Evolutionary conservation across 2,888 invertebrate species (phyloP), one percentile per base, ranked within the genome.

Genomic region (Schizaphis graminum): DNA sequence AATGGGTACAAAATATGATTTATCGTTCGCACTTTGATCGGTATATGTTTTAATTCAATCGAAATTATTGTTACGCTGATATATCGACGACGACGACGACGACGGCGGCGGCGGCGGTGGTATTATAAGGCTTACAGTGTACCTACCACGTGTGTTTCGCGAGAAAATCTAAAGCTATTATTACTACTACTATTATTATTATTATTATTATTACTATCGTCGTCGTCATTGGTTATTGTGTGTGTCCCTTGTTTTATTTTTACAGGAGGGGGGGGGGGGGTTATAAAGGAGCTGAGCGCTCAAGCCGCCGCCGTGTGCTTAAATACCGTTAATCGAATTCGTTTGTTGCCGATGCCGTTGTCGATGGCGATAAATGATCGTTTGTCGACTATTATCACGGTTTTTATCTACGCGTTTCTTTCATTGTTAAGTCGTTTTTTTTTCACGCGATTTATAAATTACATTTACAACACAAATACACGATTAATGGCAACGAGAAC

Each of bases 1-100:
- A 94, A 94, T 91, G 86, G 61, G 67, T 94, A 91, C 94, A 94
- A 94, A 94, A 94, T 91, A 94, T 94, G 94, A 94, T 94, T 94
- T 94, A 94, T 94, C 86, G 94, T 91, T 49, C 44, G 35, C 53
- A 44, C 28, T 91, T 94, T 91, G 67, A 87, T 77, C 77, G 77
- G 77, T 77, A 91, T 94, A 94, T 67, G 85, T 93, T 93, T 90
- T 93, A 93, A 93, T 93, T 93, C 90, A 85, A 90, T 89, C 90
- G 56, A 90, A 93, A 85, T 90, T 67, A 67, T 92, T 88, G 53
- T 91, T 91, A 44, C 28, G 13, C 28, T n/a, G 47, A 86, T 86
- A 86, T 47, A 26, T 28, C 44, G 86, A 28, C 44, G 86, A n/a
- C 1, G n/a, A 3, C 44, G 86, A 28, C 44, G 86, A n/a, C 1